A percentile compares a stretch with the other conserved stretches of the same genome.
phyloP scores from a whole-genome alignment of 2,113 vertebrate genomes.

The Kobus ellipsiprymnus region DNA sequence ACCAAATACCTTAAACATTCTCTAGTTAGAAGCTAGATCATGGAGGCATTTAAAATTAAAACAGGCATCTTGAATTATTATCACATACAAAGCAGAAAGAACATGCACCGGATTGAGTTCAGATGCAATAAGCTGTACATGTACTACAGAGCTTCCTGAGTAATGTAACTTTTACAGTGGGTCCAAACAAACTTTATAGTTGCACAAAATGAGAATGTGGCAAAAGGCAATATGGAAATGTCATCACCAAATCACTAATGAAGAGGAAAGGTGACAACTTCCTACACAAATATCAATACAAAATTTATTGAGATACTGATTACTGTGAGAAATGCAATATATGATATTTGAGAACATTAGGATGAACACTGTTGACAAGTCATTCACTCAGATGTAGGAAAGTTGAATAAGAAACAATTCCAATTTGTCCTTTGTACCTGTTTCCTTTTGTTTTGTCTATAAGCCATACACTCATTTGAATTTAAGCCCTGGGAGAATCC shows the following conservation, averaged over 20 bases:
- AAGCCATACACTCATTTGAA: background rate
- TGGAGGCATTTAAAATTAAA: conserved; percentile 56
- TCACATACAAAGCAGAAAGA: conserved; percentile 27
- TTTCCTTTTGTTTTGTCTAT: background rate
- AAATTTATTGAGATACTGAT: background rate
- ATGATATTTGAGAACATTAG: background rate
- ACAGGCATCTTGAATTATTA: conserved; percentile 52
- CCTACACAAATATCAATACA: background rate
- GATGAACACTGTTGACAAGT: background rate
- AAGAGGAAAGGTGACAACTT: background rate
- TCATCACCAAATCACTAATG: conserved; percentile 39
- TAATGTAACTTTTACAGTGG: conserved; percentile 41
- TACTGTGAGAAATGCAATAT: background rate
- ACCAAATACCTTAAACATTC: conserved; percentile 31
- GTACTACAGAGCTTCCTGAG: conserved; percentile 28
- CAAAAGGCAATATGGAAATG: conserved; percentile 51
- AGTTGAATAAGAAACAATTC: background rate
- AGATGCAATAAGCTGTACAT: conserved; percentile 34
- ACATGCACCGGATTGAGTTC: conserved; percentile 37
- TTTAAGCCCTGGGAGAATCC: background rate
- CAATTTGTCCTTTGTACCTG: background rate
- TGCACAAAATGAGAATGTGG: conserved; percentile 44
- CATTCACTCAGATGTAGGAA: background rate
- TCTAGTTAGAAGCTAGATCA: conserved; percentile 28
- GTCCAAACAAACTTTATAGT: background rate